Evolutionary conservation across 2,888 invertebrate species (phyloP), one percentile per base, ranked within the genome.

Genomic region (Protophormia terraenovae): DNA sequence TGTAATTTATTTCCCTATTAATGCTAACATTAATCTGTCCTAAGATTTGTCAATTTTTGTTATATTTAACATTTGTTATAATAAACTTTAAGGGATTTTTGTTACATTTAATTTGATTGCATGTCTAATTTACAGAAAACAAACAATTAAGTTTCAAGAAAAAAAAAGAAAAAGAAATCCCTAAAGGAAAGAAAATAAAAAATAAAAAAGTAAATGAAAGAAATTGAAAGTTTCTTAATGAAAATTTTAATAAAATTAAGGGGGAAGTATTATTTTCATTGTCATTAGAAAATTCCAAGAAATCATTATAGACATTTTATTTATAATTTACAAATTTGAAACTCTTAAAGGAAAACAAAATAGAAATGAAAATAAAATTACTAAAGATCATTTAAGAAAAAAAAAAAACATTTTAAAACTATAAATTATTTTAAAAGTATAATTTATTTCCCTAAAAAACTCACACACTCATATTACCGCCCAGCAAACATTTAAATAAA

Each of bases 391-490:
- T n/a, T n/a, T n/a, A n/a, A n/a, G n/a, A n/a, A n/a, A n/a, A n/a
- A n/a, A n/a, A n/a, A 38, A 16, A 75, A 75, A 71, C 55, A 67
- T 67, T 71, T 82, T 45, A 41, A 29, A 58, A 32, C 50, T n/a
- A 82, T 82, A 76, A 69, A 82, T 82, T 76, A 76, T 76, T 69
- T 76, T 71, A 71, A 82, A 71, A 71, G 64, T 71, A 55, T 64
- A 64, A 29, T 69, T 69, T 71, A 64, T 71, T 55, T 55, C 22
- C 0, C 22, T 19, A 45, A 6, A 75, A 24, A 19, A 35, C n/a
- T 24, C 35, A 62, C 6, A 71, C 5, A 14, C 14, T 29, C n/a
- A n/a, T n/a, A n/a, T n/a, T n/a, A n/a, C n/a, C n/a, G n/a, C n/a
- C n/a, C n/a, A n/a, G n/a, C n/a, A n/a, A n/a, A n/a, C n/a, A n/a